These are phyloP conservation scores for Stegostoma tigrinum DNA, from an alignment of 2,113 vertebrate genomes.

Conservation along the genomic window DNA sequence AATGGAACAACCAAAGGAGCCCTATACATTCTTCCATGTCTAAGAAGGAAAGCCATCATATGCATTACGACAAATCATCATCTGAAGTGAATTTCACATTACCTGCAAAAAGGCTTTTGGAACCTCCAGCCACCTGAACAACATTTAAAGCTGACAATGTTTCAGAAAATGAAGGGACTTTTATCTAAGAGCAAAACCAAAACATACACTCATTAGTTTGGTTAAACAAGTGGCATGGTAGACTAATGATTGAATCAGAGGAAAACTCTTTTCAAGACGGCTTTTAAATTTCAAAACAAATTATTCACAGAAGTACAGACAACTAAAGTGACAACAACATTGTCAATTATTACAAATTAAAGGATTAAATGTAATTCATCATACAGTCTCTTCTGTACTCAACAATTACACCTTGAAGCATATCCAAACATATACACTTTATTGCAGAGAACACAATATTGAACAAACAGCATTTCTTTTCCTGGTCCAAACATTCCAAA, in stretches of 20 bases:
- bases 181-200: constrained; percentile 61
- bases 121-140: constrained; percentile 93
- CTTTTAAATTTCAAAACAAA: not conserved
- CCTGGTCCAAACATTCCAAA: too few species aligned
- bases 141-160: constrained; percentile 91
- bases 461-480: not conserved
- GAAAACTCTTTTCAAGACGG: not conserved
- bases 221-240: not conserved
- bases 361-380: not conserved
- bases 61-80: not conserved
- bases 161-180: constrained; percentile 93
- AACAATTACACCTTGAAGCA: not conserved
- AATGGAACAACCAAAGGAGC: too few species aligned
- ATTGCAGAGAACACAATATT: not conserved
- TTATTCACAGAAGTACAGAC: constrained; percentile 34
- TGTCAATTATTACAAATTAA: not conserved
- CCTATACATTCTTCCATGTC: too few species aligned
- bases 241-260: not conserved
- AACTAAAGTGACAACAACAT: not conserved
- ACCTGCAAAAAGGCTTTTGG: constrained; percentile 98
- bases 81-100: not conserved
- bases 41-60: not conserved
- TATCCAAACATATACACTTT: not conserved
- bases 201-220: not conserved
- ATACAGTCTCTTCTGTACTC: not conserved